phyloP scores from a whole-genome alignment of 2,888 invertebrate genomes.

The Operophtera brumata region DNA sequence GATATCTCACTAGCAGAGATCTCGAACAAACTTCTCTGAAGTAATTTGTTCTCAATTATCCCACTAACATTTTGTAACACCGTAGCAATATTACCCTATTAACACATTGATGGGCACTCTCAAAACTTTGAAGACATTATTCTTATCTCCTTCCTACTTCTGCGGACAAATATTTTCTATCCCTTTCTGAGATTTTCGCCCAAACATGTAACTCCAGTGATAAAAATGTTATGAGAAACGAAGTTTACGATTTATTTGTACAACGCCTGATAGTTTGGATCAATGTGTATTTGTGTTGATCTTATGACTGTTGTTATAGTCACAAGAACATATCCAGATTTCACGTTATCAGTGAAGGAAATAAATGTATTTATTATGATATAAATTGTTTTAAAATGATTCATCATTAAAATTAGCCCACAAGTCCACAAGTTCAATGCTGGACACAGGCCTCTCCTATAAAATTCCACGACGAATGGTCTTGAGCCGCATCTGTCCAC shows the following conservation, averaged over 20 bases:
- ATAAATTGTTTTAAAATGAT: no score
- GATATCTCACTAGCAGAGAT: no score
- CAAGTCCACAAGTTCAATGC: no score
- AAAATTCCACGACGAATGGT: no score
- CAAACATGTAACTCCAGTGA: constrained; percentile 34
- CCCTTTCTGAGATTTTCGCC: constrained; percentile 20
- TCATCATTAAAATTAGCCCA: no score
- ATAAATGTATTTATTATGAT: no score
- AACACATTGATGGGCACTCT: constrained; percentile 22
- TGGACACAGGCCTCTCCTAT: no score
- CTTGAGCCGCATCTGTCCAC: no score
- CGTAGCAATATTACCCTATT: constrained; percentile 19
- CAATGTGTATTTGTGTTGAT: constrained; percentile 37
- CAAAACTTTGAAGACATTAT: constrained; percentile 14
- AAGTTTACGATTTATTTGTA: constrained; percentile 73
- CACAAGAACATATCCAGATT: neutral
- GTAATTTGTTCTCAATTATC: constrained; percentile 5
- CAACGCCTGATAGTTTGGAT: constrained; percentile 49
- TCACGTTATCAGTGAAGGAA: no score
- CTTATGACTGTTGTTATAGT: constrained; percentile 16
- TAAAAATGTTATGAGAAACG: constrained; percentile 72
- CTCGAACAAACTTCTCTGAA: no score
- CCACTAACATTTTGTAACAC: constrained; percentile 18
- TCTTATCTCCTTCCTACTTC: constrained; percentile 23
- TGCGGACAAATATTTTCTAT: constrained; percentile 17